Evolutionary conservation across 1,140 invertebrate species (phyloP), one percentile per base, ranked within the genome.

Genomic region (Onthophagus taurus): DNA sequence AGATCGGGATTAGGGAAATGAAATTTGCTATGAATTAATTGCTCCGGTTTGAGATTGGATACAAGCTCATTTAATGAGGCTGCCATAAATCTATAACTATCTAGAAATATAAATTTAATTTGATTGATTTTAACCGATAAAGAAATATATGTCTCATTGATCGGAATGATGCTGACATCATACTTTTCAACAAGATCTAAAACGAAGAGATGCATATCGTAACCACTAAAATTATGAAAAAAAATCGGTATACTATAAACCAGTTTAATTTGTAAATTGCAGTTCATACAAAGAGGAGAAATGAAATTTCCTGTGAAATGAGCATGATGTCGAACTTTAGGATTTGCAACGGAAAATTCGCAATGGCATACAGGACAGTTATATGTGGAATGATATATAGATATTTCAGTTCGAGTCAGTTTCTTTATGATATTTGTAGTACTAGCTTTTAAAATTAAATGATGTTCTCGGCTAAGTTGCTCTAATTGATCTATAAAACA

Each of bases 61-160:
- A 53, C 24, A 41, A 58, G 48, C 47, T 49, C 49, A 2, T 56
- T 48, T 23, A 57, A 33, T 20, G 42, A 45, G 16, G 20, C 37
- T 13, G 42, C 12, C 47, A 53, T 49, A 31, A 57, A 57, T 26
- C 51, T 17, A 45, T 46, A 57, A 14, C 51, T 57, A 44, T 59
- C 54, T 4, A 59, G 53, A 31, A 61, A 56, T 45, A 46, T 21
- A 8, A 57, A 51, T 30, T 49, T 23, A 20, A 55, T n/a, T n/a
- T n/a, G n/a, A 34, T 34, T 34, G 8, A 8, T 34, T 14, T 34
- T 34, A 9, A 13, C 31, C 2, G 16, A 16, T n/a, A 56, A 48
- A n/a, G 54, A 43, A 36, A 56, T 54, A 44, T 55, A 55, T 30
- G 44, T 55, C 51, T 47, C 52, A 44, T 53, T 55, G 0, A 50